Conservation (phyloP, 2,797 vertebrate genomes). For the Iguana delicatissima region DNA sequence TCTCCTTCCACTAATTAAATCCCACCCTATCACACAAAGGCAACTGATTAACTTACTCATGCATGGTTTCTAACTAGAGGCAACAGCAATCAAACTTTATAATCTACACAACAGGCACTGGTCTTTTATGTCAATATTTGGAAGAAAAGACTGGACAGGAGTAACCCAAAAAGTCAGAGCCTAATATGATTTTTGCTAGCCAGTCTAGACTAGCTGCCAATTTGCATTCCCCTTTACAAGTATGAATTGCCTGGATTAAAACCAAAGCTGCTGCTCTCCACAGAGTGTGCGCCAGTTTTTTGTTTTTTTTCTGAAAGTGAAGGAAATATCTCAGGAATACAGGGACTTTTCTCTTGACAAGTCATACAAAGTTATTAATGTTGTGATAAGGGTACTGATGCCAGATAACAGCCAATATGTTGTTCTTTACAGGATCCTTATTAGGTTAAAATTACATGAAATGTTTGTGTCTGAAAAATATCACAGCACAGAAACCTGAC, state of each 20-base stretch:
- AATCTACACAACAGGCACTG: neutral
- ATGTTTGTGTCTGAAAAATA: too few relatives aligned
- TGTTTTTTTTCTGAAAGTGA: neutral
- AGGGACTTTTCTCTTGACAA: neutral
- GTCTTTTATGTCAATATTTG: neutral
- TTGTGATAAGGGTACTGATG: neutral
- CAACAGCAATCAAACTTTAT: constrained; percentile 37
- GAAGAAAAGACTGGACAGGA: neutral
- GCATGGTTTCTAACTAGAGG: constrained; percentile 45
- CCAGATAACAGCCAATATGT: neutral
- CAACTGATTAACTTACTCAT: constrained; percentile 61
- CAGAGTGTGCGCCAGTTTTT: neutral
- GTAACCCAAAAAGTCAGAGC: neutral
- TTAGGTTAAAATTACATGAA: neutral
- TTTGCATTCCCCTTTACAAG: neutral
- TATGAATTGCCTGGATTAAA: neutral
- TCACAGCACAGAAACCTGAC: too few relatives aligned
- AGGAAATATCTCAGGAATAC: neutral
- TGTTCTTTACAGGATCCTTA: neutral
- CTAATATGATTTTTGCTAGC: neutral
- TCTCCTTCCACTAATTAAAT: constrained; percentile 59
- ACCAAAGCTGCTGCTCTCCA: neutral
- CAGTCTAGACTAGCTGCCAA: neutral
- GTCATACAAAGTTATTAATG: neutral
- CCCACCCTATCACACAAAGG: constrained; percentile 42